Conservation (phyloP, 1,140 invertebrate species). For the Phocides pigmalion region DNA sequence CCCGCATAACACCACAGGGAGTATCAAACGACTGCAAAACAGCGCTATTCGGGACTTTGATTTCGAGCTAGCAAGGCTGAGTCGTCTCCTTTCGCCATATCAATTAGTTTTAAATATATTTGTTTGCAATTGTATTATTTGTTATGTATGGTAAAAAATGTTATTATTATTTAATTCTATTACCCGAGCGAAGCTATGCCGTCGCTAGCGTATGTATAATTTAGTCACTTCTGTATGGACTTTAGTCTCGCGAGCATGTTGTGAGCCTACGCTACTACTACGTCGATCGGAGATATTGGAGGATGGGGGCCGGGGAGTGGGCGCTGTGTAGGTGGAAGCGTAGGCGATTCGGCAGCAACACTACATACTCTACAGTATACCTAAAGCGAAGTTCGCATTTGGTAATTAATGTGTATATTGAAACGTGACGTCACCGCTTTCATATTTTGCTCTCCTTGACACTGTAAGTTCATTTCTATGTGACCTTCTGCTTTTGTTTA, state of each 20-base stretch:
- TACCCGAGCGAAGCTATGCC: no score
- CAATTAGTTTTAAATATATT: no score
- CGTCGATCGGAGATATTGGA: slow-evolving; percentile 39
- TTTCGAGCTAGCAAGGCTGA: no score
- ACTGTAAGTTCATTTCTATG: background rate
- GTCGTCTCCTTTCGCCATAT: no score
- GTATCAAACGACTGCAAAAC: no score
- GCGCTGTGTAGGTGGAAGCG: slow-evolving; percentile 50
- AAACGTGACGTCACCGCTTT: slow-evolving; percentile 38
- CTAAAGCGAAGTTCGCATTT: slow-evolving; percentile 3
- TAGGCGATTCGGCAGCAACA: slow-evolving; percentile 54
- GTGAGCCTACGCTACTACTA: slow-evolving; percentile 56
- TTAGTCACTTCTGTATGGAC: background rate
- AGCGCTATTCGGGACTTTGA: no score
- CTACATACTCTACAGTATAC: slow-evolving; percentile 42
- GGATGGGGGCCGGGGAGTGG: slow-evolving; percentile 34
- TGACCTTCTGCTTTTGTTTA: background rate
- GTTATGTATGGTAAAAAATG: no score
- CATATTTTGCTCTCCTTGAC: background rate
- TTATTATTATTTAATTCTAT: no score
- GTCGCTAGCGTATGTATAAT: no score
- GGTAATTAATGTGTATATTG: slow-evolving; percentile 55
- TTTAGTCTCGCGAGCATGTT: background rate
- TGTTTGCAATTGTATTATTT: no score
- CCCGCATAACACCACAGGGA: no score